Conservation (phyloP, 2,113 vertebrate genomes). For the Nerophis lumbriciformis region DNA sequence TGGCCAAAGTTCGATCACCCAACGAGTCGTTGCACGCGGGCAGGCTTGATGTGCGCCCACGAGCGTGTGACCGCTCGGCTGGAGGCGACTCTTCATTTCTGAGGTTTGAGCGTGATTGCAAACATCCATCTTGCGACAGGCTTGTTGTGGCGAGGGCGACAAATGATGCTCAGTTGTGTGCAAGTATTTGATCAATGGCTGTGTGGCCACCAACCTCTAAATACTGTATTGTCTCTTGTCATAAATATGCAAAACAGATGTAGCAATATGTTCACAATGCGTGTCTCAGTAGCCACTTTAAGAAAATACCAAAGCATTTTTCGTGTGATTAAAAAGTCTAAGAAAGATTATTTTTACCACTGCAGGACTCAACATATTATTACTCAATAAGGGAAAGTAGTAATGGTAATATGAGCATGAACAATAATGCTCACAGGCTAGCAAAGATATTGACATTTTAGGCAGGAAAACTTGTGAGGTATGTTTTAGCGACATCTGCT, state of each 20-base stretch:
- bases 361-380: too few species aligned
- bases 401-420: too few species aligned
- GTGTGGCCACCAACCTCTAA: not conserved
- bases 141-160: not conserved
- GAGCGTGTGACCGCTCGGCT: not conserved
- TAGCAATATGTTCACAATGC: not conserved
- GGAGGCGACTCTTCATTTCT: not conserved
- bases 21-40: not conserved
- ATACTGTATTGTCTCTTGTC: not conserved
- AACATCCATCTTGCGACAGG: not conserved
- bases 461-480: too few species aligned
- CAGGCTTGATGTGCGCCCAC: not conserved
- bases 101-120: not conserved
- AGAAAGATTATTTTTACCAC: too few species aligned
- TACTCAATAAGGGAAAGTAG: too few species aligned
- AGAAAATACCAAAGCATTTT: not conserved
- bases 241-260: not conserved
- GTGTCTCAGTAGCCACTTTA: too few species aligned
- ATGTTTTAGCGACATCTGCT: too few species aligned
- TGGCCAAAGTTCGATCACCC: not conserved
- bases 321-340: too few species aligned
- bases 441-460: too few species aligned
- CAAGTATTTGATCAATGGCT: not conserved
- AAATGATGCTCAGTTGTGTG: conserved; percentile 7
- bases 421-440: too few species aligned